Evolutionary conservation across 2,888 invertebrate species (phyloP).

Genomic region (Drosophila crucigera): DNA sequence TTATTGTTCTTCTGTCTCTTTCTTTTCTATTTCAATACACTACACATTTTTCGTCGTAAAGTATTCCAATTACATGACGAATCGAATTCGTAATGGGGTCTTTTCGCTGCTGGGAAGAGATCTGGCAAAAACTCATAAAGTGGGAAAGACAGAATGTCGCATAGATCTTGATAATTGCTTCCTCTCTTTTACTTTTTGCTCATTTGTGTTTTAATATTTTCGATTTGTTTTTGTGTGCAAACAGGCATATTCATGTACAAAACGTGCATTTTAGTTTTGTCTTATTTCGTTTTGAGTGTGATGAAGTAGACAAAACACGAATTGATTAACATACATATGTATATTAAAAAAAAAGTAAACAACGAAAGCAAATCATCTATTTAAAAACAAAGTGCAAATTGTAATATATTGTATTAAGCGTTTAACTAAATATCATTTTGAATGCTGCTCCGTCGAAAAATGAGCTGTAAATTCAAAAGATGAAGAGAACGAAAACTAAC

Average conservation of each 20-base stretch:
- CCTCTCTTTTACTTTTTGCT: not conserved
- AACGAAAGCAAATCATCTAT: not conserved
- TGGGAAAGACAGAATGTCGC: not conserved
- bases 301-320: not conserved
- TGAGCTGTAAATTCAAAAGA: not conserved
- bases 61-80: not conserved
- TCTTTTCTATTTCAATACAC: not conserved
- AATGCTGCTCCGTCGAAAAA: not conserved
- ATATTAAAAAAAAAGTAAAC: not conserved
- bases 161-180: not conserved
- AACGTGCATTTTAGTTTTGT: not conserved
- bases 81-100: not conserved
- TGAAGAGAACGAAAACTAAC: not conserved
- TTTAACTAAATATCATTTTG: not conserved
- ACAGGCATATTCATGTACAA: not conserved
- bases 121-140: not conserved
- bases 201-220: not conserved
- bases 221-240: not conserved
- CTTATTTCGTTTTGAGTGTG: not conserved
- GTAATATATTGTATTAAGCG: not conserved
- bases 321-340: too few relatives aligned
- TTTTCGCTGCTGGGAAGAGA: not conserved
- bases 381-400: not conserved
- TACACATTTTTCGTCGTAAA: not conserved
- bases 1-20: not conserved